Evolutionary conservation across 2,797 vertebrate genomes (phyloP), one percentile per base, ranked within the genome.

Genomic region (Sebastiscus albofasciatus): DNA sequence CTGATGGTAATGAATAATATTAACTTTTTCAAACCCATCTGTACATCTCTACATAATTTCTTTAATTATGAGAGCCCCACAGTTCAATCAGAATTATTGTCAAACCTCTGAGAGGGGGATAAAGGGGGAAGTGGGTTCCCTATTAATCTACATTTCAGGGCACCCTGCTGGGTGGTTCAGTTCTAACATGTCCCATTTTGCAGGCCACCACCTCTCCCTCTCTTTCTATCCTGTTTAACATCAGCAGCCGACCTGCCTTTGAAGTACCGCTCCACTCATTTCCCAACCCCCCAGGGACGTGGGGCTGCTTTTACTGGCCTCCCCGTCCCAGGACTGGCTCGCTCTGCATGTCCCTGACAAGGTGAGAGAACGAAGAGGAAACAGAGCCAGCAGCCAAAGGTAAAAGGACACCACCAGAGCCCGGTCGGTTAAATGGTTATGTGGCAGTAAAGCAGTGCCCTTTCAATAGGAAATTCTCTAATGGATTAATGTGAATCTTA

Each of bases 91-190:
- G 69, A 90, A 84, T 90, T 78, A 87, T 60, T 81, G 79, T 89
- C 83, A 88, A 88, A 86, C 58, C 58, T 69, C 66, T 11, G 7
- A 64, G 10, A 58, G 14, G 54, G 75, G 75, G 22, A 61, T 54
- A 58, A 76, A 77, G 33, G 36, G 65, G 70, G 75, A 72, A 67
- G 55, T 64, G 66, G 56, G 70, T 56, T 85, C 75, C 73, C 69
- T 81, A 79, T 87, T 95, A 91, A 95, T 95, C 88, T 93, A 92
- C 91, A 94, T 94, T 94, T 93, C 88, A 86, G 90, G 83, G 78
- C 84, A 61, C 87, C 92, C 91, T 68, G 87, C 91, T 67, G 88
- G 74, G 92, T 79, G 84, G 81, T 92, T 95, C 91, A 94, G 91
- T 90, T 93, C 90, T 83, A 93, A 93, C 92, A 92, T 92, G 92